A percentile compares a stretch with the other conserved stretches of the same genome.
Evolutionary conservation across 1,140 invertebrate genomes (phyloP).

Genomic region (Gryllus bimaculatus): DNA sequence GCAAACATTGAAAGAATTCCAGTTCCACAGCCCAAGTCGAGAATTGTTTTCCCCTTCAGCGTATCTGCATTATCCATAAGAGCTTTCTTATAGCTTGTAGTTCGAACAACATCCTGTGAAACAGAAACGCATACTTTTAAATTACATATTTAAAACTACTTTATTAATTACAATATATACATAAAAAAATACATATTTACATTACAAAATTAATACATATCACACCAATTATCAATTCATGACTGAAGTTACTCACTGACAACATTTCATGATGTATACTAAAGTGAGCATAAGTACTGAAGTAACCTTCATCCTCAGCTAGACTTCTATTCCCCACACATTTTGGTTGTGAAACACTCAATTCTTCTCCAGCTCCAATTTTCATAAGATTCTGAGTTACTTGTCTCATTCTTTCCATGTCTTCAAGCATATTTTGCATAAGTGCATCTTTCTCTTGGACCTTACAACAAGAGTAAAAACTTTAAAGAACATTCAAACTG

Average conservation of each 20-base stretch:
- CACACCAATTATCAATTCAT: background rate
- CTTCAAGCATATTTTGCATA: slow-evolving; percentile 46
- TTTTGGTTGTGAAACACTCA: slow-evolving; percentile 27
- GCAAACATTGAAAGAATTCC: slow-evolving; percentile 94
- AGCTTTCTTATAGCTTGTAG: slow-evolving; percentile 88
- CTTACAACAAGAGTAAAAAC: slow-evolving; percentile 24
- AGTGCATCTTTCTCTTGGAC: slow-evolving; percentile 42
- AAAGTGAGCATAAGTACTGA: slow-evolving; percentile 94
- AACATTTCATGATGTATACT: slow-evolving; percentile 96
- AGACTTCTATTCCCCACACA: slow-evolving; percentile 35
- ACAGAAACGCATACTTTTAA: background rate
- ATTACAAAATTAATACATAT: background rate
- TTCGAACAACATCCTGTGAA: slow-evolving; percentile 74
- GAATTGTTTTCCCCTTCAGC: slow-evolving; percentile 67
- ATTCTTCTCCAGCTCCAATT: slow-evolving; percentile 25
- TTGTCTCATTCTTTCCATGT: slow-evolving; percentile 52
- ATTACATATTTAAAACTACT: background rate
- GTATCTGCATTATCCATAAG: slow-evolving; percentile 67
- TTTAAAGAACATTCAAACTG: background rate
- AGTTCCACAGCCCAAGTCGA: slow-evolving; percentile 96
- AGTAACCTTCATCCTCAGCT: slow-evolving; percentile 69
- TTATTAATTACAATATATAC: background rate
- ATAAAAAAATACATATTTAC: background rate
- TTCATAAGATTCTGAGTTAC: slow-evolving; percentile 42
- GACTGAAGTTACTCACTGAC: slow-evolving; percentile 42